Conservation (phyloP, 2,113 vertebrate species). For the Centrocercus urophasianus region DNA sequence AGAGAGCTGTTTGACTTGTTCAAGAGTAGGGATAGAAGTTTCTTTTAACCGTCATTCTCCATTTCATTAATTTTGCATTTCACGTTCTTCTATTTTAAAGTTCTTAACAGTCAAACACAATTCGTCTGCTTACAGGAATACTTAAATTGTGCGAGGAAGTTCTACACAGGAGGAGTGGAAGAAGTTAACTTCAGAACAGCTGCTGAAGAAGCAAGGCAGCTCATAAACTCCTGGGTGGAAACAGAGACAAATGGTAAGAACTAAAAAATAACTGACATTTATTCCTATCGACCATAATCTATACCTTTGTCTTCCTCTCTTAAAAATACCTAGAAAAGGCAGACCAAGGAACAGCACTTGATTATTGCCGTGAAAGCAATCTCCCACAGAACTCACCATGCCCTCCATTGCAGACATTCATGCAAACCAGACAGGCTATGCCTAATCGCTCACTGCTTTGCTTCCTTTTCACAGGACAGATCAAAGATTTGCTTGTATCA, state of each 20-base stretch:
- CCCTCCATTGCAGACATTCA: not conserved
- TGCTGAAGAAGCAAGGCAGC: conserved; percentile 69
- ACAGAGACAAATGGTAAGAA: conserved; percentile 75
- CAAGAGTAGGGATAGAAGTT: not conserved
- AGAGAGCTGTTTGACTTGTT: not conserved
- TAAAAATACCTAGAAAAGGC: not conserved
- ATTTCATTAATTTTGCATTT: not conserved
- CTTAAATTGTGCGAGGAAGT: conserved; percentile 57
- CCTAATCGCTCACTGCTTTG: not conserved
- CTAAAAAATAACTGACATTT: not conserved
- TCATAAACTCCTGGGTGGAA: conserved; percentile 79
- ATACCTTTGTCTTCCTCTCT: not conserved
- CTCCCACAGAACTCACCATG: not conserved
- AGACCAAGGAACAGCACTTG: not conserved
- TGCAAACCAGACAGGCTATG: not conserved
- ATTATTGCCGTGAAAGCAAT: not conserved
- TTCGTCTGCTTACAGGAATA: conserved; percentile 70
- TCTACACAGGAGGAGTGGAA: conserved; percentile 68
- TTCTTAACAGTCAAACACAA: not conserved
- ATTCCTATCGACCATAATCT: not conserved
- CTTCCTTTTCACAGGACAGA: conserved; percentile 76
- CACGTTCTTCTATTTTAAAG: not conserved
- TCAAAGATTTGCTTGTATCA: conserved; percentile 77
- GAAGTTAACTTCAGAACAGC: conserved; percentile 65
- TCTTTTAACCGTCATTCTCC: not conserved